Percentiles rank a stretch among this genome's conserved stretches.
phyloP scores from a whole-genome alignment of 2,113 vertebrate genomes.

The Shinisaurus crocodilurus region DNA sequence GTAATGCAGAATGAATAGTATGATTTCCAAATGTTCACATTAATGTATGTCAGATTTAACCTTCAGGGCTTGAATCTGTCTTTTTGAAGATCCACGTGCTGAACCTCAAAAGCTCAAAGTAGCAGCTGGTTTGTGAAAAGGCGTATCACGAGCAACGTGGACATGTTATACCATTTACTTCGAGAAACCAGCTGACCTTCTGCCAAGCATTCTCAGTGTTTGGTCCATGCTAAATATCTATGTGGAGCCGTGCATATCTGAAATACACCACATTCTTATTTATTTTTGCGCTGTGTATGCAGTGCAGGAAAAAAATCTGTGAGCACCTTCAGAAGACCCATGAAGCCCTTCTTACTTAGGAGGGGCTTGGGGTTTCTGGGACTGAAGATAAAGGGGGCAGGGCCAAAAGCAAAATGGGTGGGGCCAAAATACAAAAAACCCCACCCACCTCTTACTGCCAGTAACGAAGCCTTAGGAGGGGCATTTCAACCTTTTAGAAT shows the following conservation, averaged over 20 bases:
- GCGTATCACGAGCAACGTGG: slow-evolving; percentile 35
- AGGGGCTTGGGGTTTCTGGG: not conserved
- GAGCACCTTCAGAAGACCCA: not conserved
- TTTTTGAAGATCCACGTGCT: slow-evolving; percentile 61
- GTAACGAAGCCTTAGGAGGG: not conserved
- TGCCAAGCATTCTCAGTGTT: slow-evolving; percentile 10
- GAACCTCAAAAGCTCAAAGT: slow-evolving; percentile 55
- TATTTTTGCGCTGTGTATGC: not conserved
- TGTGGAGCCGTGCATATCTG: not conserved
- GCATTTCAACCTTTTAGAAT: not conserved
- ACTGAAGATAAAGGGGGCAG: not conserved
- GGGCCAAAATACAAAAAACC: too few relatives aligned
- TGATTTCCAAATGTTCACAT: slow-evolving; percentile 66
- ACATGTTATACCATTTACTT: slow-evolving; percentile 43
- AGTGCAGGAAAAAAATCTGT: not conserved
- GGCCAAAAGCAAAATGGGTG: too few relatives aligned
- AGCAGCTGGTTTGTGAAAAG: slow-evolving; percentile 48
- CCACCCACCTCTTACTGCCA: not conserved
- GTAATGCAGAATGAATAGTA: slow-evolving; percentile 39
- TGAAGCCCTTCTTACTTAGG: not conserved
- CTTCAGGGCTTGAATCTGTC: slow-evolving; percentile 47
- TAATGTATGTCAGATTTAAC: slow-evolving; percentile 61
- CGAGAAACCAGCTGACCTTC: slow-evolving; percentile 23
- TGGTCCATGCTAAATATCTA: not conserved
- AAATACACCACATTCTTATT: not conserved